Percentiles rank a stretch among this genome's conserved stretches.
Conservation (phyloP, 2,113 vertebrate species). For the Xiphophorus couchianus region DNA sequence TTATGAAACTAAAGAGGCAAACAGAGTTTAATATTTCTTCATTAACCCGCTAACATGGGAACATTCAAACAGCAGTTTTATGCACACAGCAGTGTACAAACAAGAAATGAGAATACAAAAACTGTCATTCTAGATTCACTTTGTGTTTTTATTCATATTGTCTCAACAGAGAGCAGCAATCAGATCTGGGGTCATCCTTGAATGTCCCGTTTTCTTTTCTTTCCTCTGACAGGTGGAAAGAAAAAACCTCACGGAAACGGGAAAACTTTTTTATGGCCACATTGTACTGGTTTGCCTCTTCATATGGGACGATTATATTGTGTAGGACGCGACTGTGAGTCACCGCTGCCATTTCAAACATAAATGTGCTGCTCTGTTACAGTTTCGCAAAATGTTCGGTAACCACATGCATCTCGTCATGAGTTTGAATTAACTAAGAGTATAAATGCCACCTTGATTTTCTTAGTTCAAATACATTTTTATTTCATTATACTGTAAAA, state of each 20-base stretch:
- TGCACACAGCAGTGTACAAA: not conserved
- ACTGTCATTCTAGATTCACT: conserved; percentile 11
- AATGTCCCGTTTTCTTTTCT: conserved; percentile 69
- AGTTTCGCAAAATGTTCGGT: conserved; percentile 9
- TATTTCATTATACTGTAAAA: conserved; percentile 77
- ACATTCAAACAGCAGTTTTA: not conserved
- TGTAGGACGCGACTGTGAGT: conserved; percentile 46
- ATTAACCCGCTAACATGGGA: not conserved
- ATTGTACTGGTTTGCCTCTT: conserved; percentile 59
- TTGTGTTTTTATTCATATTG: conserved; percentile 27
- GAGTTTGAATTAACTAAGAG: not conserved
- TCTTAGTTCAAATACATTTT: conserved; percentile 75
- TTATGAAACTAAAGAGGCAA: not conserved
- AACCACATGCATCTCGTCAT: not conserved
- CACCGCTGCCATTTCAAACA: conserved; percentile 43
- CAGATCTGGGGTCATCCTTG: conserved; percentile 66
- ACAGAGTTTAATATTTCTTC: not conserved
- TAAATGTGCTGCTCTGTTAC: conserved; percentile 47
- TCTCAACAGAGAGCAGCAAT: conserved; percentile 17
- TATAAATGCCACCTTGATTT: not conserved
- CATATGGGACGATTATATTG: conserved; percentile 45
- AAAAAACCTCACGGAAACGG: conserved; percentile 65
- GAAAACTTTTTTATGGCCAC: conserved; percentile 53
- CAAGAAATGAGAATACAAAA: not conserved
- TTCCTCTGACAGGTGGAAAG: conserved; percentile 70